Percentiles rank a stretch among this genome's conserved stretches.
Conservation (phyloP, 1,140 invertebrate species). For the Tetramorium alpestre region DNA sequence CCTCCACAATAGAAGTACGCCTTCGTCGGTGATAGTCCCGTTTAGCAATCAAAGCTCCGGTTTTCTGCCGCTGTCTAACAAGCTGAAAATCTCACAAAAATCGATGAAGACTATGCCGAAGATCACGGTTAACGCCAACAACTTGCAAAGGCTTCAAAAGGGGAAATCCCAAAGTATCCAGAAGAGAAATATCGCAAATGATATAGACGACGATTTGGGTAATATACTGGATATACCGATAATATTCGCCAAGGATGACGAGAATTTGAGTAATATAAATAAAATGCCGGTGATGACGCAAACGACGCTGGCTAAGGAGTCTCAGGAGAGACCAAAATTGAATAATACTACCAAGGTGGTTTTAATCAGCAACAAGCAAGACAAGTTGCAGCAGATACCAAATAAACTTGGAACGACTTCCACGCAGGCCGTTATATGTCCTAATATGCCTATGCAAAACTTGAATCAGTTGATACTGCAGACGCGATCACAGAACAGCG, state of each 20-base stretch:
- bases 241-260: slow-evolving; percentile 89
- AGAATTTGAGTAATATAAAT: slow-evolving; percentile 83
- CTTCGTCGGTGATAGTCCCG: slow-evolving; percentile 72
- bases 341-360: slow-evolving; percentile 77
- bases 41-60: slow-evolving; percentile 62
- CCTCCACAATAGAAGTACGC: slow-evolving; percentile 54
- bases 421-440: slow-evolving; percentile 76
- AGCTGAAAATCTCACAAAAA: slow-evolving; percentile 71
- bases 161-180: slow-evolving; percentile 38
- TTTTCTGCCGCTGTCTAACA: slow-evolving; percentile 74
- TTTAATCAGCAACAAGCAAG: slow-evolving; percentile 81
- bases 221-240: slow-evolving; percentile 89
- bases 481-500: slow-evolving; percentile 72
- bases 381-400: slow-evolving; percentile 71
- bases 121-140: slow-evolving; percentile 80
- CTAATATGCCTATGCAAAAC: slow-evolving; percentile 60
- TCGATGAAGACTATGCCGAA: slow-evolving; percentile 83
- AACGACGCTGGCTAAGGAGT: slow-evolving; percentile 59
- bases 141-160: slow-evolving; percentile 70
- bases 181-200: slow-evolving; percentile 70
- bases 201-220: slow-evolving; percentile 86
- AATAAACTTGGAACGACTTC: slow-evolving; percentile 74
- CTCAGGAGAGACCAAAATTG: slow-evolving; percentile 69
- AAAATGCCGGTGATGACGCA: slow-evolving; percentile 70
- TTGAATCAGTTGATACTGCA: slow-evolving; percentile 72